Conservation (phyloP, 2,113 vertebrate genomes). For the Danio rerio region DNA sequence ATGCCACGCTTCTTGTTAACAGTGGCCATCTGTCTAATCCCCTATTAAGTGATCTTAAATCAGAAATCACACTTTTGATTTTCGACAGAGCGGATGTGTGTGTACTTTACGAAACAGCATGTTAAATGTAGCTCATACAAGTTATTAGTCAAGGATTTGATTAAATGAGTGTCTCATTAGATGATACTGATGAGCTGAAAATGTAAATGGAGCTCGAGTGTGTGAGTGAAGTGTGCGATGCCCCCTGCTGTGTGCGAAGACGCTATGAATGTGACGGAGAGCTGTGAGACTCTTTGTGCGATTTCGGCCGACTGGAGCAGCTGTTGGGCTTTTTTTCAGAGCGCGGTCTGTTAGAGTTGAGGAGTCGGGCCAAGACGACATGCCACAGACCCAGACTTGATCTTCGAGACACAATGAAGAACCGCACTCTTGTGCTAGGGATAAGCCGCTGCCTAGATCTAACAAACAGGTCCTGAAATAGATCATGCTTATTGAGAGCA, state of each 20-base stretch:
- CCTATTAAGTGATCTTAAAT: conserved; percentile 26
- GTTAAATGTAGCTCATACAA: too few relatives aligned
- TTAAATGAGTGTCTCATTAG: conserved; percentile 15
- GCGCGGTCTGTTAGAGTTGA: conserved; percentile 43
- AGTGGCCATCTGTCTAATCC: conserved; percentile 22
- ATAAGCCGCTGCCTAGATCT: conserved; percentile 62
- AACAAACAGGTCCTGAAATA: conserved; percentile 62
- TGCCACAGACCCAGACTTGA: conserved; percentile 43
- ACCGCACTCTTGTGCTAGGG: conserved; percentile 58
- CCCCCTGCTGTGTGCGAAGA: conserved; percentile 21
- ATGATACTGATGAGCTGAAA: conserved; percentile 1
- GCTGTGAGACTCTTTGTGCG: conserved; percentile 56
- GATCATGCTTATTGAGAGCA: too few relatives aligned
- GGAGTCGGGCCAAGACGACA: conserved; percentile 46
- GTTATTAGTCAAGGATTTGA: neutral
- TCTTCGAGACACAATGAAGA: conserved; percentile 45
- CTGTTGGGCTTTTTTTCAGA: conserved; percentile 51
- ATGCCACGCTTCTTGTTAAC: conserved; percentile 23
- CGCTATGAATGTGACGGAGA: conserved; percentile 27
- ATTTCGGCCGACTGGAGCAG: conserved; percentile 44
- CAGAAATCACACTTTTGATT: neutral
- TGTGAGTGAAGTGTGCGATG: conserved; percentile 15
- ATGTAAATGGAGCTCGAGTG: conserved; percentile 23
- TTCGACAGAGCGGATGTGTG: neutral
- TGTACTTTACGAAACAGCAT: neutral